Evolutionary conservation across 2,113 vertebrate genomes (phyloP).

Genomic region (Pelusios castaneus): DNA sequence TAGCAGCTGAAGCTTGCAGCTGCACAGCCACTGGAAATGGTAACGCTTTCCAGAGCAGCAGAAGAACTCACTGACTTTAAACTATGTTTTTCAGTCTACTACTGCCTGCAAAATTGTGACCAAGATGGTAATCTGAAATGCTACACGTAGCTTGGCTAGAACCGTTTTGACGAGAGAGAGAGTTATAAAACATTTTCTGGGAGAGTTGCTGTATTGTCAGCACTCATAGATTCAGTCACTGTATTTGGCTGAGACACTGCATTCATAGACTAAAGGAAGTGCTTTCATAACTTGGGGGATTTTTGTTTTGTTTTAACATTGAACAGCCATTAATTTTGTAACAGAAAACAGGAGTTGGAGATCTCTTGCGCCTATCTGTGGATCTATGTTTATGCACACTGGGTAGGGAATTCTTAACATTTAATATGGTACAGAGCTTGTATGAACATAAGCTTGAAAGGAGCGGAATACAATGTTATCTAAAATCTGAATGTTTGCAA

Average conservation of each 20-base stretch:
- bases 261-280: not conserved
- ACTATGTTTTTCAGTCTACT: not conserved
- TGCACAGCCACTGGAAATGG: not conserved
- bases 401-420: not conserved
- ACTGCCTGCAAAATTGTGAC: not conserved
- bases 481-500: not conserved
- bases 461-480: not conserved
- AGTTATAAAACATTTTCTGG: not conserved
- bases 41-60: not conserved
- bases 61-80: not conserved
- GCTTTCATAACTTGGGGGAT: not conserved
- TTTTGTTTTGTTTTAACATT: not conserved
- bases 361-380: not conserved
- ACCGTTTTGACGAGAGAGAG: not conserved
- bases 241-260: not conserved
- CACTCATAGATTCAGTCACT: not conserved
- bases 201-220: not conserved
- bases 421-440: not conserved
- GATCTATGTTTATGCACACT: rapidly evolving
- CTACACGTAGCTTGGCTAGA: not conserved
- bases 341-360: not conserved
- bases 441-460: not conserved
- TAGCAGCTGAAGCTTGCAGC: not conserved
- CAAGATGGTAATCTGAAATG: not conserved
- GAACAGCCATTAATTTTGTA: not conserved